Percentiles rank a stretch among this genome's conserved stretches.
Evolutionary conservation across 2,797 vertebrate genomes (phyloP).

Genomic region (Heterohyrax brucei): DNA sequence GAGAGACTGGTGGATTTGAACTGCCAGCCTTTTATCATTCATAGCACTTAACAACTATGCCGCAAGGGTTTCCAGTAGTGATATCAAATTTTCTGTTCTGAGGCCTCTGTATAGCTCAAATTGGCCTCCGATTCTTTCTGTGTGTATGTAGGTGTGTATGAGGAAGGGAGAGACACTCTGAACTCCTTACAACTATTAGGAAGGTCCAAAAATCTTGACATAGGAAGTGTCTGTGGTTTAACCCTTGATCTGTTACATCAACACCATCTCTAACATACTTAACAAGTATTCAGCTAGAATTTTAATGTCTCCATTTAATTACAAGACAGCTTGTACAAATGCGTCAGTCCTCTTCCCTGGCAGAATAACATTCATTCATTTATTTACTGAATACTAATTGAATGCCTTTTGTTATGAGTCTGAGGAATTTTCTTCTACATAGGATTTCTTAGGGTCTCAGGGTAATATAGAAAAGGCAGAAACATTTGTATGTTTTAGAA

Average conservation of each 20-base stretch:
- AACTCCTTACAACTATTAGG: not conserved
- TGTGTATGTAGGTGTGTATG: not conserved
- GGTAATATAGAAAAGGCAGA: not conserved
- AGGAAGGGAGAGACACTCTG: not conserved
- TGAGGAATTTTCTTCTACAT: not conserved
- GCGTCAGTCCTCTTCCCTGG: not conserved
- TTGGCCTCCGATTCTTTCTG: not conserved
- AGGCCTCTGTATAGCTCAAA: not conserved
- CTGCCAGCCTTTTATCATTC: no score
- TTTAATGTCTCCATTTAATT: constrained; percentile 3
- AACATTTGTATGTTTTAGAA: not conserved
- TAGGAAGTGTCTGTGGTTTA: constrained; percentile 3
- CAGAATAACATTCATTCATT: not conserved
- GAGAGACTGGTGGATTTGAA: no score
- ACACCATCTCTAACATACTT: constrained; percentile 8
- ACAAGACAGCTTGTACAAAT: not conserved
- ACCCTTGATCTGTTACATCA: not conserved
- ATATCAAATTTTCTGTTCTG: not conserved
- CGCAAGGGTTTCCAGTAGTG: not conserved
- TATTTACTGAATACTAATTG: constrained; percentile 12
- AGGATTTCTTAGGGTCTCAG: not conserved
- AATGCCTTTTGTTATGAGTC: not conserved
- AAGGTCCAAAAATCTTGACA: not conserved
- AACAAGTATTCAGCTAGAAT: constrained; percentile 1
- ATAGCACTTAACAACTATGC: no score